Evolutionary conservation across 2,113 vertebrate species (phyloP).

Genomic region (Heterocephalus glaber): DNA sequence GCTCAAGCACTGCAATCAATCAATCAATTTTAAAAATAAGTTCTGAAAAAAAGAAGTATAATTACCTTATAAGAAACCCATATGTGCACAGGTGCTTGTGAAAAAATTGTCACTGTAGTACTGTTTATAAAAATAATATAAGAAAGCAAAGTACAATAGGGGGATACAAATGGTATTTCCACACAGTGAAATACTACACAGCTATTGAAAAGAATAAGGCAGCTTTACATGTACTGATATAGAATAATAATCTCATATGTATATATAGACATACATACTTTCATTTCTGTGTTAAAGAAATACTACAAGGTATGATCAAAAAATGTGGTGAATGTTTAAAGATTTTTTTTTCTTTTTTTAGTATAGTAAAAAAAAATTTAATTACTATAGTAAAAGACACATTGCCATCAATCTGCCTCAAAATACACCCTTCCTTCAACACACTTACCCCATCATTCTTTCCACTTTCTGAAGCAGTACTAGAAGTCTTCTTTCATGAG

Average conservation of each 20-base stretch:
- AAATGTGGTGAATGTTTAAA: background rate
- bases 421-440: background rate
- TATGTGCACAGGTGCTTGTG: background rate
- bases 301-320: background rate
- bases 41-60: background rate
- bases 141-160: background rate
- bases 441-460: background rate
- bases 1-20: background rate
- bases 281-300: background rate
- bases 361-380: background rate
- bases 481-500: background rate
- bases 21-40: background rate
- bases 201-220: background rate
- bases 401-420: background rate
- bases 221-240: background rate
- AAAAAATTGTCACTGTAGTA: background rate
- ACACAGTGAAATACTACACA: background rate
- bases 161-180: background rate
- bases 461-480: background rate
- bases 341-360: background rate
- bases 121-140: background rate
- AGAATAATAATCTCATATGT: background rate
- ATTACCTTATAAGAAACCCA: constrained; percentile 1
- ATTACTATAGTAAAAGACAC: background rate
- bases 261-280: background rate